Conservation (phyloP, 2,888 invertebrate genomes). For the Pristionchus japonicus region DNA sequence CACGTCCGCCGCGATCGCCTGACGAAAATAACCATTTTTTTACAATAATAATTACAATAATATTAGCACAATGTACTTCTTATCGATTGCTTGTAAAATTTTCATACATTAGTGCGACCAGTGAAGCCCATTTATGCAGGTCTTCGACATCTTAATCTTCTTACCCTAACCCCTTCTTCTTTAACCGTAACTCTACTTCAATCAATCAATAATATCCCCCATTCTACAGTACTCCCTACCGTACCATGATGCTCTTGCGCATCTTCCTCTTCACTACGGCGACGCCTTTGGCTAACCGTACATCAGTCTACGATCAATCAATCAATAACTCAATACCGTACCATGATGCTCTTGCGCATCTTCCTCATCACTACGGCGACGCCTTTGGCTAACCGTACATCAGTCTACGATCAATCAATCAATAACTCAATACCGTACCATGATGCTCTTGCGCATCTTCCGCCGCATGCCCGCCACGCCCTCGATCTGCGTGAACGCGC, state of each 20-base stretch:
- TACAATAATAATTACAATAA: not conserved
- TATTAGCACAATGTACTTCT: not conserved
- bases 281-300: not conserved
- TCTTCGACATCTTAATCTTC: too few species aligned
- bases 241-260: slow-evolving; percentile 39
- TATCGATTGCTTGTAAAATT: too few species aligned
- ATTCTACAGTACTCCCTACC: too few species aligned
- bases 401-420: not conserved
- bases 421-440: not conserved
- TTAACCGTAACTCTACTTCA: too few species aligned
- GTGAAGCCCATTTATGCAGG: too few species aligned
- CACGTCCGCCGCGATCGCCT: slow-evolving; percentile 57
- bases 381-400: not conserved
- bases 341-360: slow-evolving; percentile 42
- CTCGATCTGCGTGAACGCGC: slow-evolving; percentile 59
- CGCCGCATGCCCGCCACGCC: slow-evolving; percentile 33
- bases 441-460: slow-evolving; percentile 40
- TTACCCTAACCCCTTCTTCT: too few species aligned
- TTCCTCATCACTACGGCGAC: not conserved
- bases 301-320: not conserved
- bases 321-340: not conserved
- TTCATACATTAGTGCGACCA: too few species aligned
- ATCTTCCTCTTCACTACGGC: not conserved
- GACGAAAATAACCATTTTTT: not conserved
- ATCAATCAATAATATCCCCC: too few species aligned